Base-by-base conservation (phyloP, 2,888 invertebrate genomes). In the Idaea straminata region DNA sequence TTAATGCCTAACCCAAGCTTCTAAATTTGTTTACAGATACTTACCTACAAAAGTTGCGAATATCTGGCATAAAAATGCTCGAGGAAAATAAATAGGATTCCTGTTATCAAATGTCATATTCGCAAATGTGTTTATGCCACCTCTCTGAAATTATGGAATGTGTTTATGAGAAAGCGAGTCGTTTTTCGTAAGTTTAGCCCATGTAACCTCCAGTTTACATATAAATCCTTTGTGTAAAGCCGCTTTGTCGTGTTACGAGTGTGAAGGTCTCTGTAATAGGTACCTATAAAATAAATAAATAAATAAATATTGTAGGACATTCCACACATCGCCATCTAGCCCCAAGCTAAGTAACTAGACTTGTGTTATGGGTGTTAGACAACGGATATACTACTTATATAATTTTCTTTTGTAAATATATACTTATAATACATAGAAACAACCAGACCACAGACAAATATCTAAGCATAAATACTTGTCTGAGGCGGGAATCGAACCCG, bases 181-280 rank as follows among this genome's bases (percentile, higher is more conserved):
- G 47, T 47, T 47, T 47, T 47, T 47, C 47, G 47, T 13, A 47
- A 47, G 47, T 47, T 47, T 13, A 36, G 59, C 25, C 59, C 16
- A 36, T 47, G 61, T 16, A 61, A 61, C 61, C 47, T 59, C 25
- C 16, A 63, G 38, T 38, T 59, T 59, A 34, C 13, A 34, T 25
- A 59, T 59, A 59, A 59, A 59, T 59, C 59, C 16, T 25, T 34
- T 25, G 59, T 34, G 16, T 16, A 25, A 59, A 59, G 34, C 59
- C 5, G 59, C 13, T 59, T 59, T 3, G 59, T 34, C 34, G 10
- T 15, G 59, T 59, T 34, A 59, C 34, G 16, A 25, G 59, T 16
- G 16, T 34, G 59, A 34, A 59, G 59, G 59, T 59, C 63, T 63
- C 10, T 34, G 16, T 59, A 25, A 59, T 59, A 59, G 59, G 34